Evolutionary conservation across 2,113 vertebrate species (phyloP), one percentile per base, ranked within the genome.

Genomic region (Bos indicus): DNA sequence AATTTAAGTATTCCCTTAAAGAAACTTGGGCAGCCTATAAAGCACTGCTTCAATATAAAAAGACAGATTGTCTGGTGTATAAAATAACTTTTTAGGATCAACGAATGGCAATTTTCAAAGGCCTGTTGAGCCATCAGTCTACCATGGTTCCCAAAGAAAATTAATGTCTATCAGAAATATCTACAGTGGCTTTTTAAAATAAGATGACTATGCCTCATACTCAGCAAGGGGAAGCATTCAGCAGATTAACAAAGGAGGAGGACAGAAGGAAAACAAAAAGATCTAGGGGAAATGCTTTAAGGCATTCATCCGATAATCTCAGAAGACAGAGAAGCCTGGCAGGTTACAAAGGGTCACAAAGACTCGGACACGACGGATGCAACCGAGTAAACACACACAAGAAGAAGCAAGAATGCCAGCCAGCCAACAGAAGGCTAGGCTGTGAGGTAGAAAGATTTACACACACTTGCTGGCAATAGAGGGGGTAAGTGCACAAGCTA

Each of bases 211-310:
- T n/a, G 67, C 4, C 6, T 15, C 33, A 71, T 54, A 57, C 46
- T 89, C 15, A 78, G 43, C 23, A 90, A 95, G 33, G 54, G 54
- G 48, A 98, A 95, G 48, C 36, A 96, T 85, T 98, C 82, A 85
- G 62, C 33, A 91, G 85, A 89, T 4, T 88, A 91, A 62, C 54
- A 81, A 7, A 21, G 30, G 86, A 23, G 36, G 36, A 16, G 23
- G 51, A 28, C 33, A 52, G 14, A 74, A 84, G 87, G 64, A 74
- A 84, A 51, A 59, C 16, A 83, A 94, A 95, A 56, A 96, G 90
- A 95, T 71, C n/a, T 87, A 84, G 67, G 2, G 1, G 0, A 51
- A 67, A 80, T 19, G 25, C 96, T 83, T 57, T 23, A 91, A 95
- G 28, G 17, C 64, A 91, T 77, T 96, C 25, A 43, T 46, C 88